A percentile compares a stretch with the other conserved stretches of the same genome.
Evolutionary conservation across 1,140 invertebrate species (phyloP).

Genomic region (Ctenoplectra terminalis): DNA sequence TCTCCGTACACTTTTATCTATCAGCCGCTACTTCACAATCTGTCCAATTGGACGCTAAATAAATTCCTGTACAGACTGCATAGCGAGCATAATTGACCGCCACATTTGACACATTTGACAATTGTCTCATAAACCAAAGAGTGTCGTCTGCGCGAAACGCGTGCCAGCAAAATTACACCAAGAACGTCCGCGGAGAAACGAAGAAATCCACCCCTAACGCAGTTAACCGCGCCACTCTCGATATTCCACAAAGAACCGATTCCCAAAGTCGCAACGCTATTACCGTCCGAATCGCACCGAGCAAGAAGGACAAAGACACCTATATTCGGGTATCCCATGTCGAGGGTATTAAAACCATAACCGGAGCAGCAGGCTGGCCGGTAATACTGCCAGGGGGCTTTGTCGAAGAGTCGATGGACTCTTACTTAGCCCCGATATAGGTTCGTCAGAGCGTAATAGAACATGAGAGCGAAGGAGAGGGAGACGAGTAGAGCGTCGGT

Average conservation of each 20-base stretch:
- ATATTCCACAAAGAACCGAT: not conserved
- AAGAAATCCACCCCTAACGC: too few relatives aligned
- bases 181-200: too few relatives aligned
- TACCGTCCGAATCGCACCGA: not conserved
- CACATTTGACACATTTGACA: too few relatives aligned
- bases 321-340: not conserved
- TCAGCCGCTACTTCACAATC: too few relatives aligned
- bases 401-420: slow-evolving; percentile 70
- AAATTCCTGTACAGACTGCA: too few relatives aligned
- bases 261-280: not conserved
- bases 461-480: slow-evolving; percentile 21
- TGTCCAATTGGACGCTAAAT: too few relatives aligned
- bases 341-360: slow-evolving; percentile 60
- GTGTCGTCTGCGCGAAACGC: too few relatives aligned
- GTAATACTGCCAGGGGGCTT: slow-evolving; percentile 57
- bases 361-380: slow-evolving; percentile 17
- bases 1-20: too few relatives aligned
- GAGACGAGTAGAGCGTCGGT: not conserved
- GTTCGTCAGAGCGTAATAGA: slow-evolving; percentile 60
- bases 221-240: too few relatives aligned
- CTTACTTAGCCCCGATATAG: slow-evolving; percentile 65
- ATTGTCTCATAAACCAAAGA: too few relatives aligned
- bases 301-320: not conserved
- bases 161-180: too few relatives aligned
- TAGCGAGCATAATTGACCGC: too few relatives aligned